Evolutionary conservation across 2,113 vertebrate species (phyloP).

Genomic region (Semicossyphus pulcher): DNA sequence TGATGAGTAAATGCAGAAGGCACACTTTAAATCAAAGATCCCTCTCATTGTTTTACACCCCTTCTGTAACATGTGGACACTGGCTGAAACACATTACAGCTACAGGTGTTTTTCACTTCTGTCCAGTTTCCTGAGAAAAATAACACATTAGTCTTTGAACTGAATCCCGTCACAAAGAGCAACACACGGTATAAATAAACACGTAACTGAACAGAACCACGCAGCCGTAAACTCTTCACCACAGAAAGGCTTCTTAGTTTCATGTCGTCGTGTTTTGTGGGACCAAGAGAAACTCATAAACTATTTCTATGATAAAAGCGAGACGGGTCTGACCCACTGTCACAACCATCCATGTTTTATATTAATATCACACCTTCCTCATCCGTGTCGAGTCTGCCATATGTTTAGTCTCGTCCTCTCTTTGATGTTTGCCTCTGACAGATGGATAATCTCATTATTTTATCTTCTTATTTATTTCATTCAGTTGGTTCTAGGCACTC

Average conservation of each 20-base stretch:
- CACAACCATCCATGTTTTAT: not conserved
- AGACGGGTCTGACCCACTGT: not conserved
- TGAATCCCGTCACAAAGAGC: constrained; percentile 24
- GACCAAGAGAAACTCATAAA: not conserved
- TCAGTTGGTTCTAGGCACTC: constrained; percentile 21
- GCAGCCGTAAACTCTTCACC: not conserved
- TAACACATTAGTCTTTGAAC: constrained; percentile 29
- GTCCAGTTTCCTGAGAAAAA: constrained; percentile 1
- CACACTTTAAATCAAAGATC: constrained; percentile 49
- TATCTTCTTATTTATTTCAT: not conserved
- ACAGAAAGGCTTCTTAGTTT: not conserved
- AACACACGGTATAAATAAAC: constrained; percentile 46
- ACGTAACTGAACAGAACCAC: constrained; percentile 3
- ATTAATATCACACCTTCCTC: not conserved
- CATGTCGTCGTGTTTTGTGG: constrained; percentile 1
- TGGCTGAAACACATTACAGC: constrained; percentile 7
- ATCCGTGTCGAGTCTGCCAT: not conserved
- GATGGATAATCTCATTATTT: not conserved
- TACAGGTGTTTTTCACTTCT: not conserved
- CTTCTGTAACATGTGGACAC: constrained; percentile 18
- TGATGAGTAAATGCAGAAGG: constrained; percentile 45
- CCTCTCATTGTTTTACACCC: constrained; percentile 1
- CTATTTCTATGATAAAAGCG: not conserved
- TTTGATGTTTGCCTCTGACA: not conserved
- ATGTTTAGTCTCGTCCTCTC: not conserved